Evolutionary conservation across 2,113 vertebrate genomes (phyloP).

Genomic region (Morone chrysops): DNA sequence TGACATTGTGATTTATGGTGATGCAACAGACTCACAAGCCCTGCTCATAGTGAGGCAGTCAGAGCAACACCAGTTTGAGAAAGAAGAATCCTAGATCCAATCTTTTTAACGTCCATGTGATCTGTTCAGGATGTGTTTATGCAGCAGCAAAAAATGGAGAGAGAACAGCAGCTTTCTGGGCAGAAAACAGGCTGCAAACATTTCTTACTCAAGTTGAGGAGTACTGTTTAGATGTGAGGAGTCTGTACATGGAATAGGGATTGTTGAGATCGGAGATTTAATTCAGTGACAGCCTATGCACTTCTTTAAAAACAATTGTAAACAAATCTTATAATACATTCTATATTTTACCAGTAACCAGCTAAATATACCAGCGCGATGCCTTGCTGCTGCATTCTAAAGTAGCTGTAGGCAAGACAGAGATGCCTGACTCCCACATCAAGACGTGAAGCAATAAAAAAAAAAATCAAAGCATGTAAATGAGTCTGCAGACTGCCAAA

Average conservation of each 20-base stretch:
- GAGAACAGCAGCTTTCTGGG: background rate
- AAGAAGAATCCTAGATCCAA: background rate
- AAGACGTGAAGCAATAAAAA: background rate
- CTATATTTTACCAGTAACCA: background rate
- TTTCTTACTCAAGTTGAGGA: background rate
- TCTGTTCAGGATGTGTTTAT: background rate
- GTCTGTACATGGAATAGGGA: background rate
- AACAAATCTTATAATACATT: background rate
- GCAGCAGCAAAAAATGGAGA: background rate
- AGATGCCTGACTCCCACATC: background rate
- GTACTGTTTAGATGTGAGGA: background rate
- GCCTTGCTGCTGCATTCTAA: background rate
- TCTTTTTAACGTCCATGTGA: background rate
- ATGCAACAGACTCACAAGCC: background rate
- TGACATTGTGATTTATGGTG: slow-evolving; percentile 33
- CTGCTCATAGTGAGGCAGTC: background rate
- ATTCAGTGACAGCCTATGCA: no score
- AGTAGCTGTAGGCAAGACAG: background rate
- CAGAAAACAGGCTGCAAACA: background rate
- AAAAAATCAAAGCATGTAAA: background rate
- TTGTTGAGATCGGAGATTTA: background rate
- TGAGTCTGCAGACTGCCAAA: background rate
- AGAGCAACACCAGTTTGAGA: background rate
- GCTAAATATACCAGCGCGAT: background rate
- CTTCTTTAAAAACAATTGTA: background rate